phyloP scores from a whole-genome alignment of 2,888 invertebrate species.

The Cremastinae sp. region DNA sequence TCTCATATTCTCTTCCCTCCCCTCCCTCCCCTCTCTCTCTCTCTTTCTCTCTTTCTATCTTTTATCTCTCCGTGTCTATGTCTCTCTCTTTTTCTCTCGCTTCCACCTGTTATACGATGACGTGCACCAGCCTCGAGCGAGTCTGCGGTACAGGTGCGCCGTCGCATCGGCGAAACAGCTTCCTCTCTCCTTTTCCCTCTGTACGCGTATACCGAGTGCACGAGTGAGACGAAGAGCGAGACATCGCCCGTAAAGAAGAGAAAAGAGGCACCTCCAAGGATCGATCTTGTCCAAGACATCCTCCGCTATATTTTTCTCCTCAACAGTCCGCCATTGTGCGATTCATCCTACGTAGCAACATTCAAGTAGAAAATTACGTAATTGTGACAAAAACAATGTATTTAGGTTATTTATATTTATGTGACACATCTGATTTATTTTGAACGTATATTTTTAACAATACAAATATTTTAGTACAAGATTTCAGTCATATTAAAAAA shows the following conservation, averaged over 20 bases:
- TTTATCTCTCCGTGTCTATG: conserved; percentile 20
- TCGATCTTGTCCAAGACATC: conserved; percentile 16
- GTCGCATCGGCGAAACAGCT: conserved; percentile 51
- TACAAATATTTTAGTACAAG: too few relatives aligned
- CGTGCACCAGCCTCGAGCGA: conserved; percentile 67
- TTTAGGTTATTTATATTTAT: too few relatives aligned
- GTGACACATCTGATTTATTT: too few relatives aligned
- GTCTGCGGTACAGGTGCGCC: conserved; percentile 70
- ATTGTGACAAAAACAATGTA: too few relatives aligned
- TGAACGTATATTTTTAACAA: too few relatives aligned
- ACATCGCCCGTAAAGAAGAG: conserved; percentile 2
- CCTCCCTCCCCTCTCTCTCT: conserved; percentile 57
- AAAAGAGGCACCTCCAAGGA: conserved; percentile 23
- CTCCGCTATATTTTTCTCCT: not conserved
- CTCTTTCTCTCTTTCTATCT: conserved; percentile 50
- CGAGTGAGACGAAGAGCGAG: not conserved
- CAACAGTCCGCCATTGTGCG: too few relatives aligned
- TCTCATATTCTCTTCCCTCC: conserved; percentile 69
- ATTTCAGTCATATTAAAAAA: too few relatives aligned
- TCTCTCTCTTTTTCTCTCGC: conserved; percentile 58
- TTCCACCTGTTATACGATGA: conserved; percentile 77
- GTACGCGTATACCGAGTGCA: conserved; percentile 41
- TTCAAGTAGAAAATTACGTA: too few relatives aligned
- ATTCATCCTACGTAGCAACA: too few relatives aligned
- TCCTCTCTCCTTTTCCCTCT: conserved; percentile 29